Conservation (phyloP, 2,113 vertebrate species). For the Electrona antarctica region DNA sequence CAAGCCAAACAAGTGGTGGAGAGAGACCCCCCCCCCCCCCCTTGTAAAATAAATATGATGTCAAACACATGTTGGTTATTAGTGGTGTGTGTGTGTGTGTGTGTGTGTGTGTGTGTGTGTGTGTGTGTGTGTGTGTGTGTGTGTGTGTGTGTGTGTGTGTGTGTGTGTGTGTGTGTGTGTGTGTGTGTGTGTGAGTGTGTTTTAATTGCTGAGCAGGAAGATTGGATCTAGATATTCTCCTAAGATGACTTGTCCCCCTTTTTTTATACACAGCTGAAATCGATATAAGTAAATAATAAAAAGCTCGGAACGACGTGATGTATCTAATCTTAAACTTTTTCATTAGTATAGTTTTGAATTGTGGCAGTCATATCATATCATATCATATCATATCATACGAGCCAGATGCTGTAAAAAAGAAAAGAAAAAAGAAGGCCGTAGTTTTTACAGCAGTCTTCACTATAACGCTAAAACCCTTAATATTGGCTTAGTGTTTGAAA, state of each 20-base stretch:
- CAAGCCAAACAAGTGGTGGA: constrained; percentile 45
- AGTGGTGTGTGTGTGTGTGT: constrained; percentile 32
- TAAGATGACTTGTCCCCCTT: constrained; percentile 19
- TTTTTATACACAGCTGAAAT: constrained; percentile 22
- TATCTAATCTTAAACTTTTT: constrained; percentile 14
- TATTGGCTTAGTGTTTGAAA: not conserved
- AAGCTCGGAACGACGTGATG: constrained; percentile 1
- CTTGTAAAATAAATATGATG: constrained; percentile 68
- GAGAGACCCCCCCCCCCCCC: constrained; percentile 18
- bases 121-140: no score
- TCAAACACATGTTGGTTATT: constrained; percentile 66
- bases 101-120: no score
- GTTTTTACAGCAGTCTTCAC: not conserved
- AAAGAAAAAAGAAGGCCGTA: not conserved
- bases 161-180: not conserved
- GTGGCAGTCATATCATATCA: no score
- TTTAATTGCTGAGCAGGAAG: constrained; percentile 62
- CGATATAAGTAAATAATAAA: constrained; percentile 16
- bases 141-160: constrained; percentile 10
- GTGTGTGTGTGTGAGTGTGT: not conserved
- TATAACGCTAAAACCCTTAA: not conserved
- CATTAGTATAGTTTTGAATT: constrained; percentile 15
- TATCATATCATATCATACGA: not conserved
- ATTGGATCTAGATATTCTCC: constrained; percentile 48
- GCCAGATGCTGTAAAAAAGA: not conserved